Percentiles rank a stretch among this genome's conserved stretches.
Conservation (phyloP, 2,113 vertebrate genomes). For the Tor tambroides region DNA sequence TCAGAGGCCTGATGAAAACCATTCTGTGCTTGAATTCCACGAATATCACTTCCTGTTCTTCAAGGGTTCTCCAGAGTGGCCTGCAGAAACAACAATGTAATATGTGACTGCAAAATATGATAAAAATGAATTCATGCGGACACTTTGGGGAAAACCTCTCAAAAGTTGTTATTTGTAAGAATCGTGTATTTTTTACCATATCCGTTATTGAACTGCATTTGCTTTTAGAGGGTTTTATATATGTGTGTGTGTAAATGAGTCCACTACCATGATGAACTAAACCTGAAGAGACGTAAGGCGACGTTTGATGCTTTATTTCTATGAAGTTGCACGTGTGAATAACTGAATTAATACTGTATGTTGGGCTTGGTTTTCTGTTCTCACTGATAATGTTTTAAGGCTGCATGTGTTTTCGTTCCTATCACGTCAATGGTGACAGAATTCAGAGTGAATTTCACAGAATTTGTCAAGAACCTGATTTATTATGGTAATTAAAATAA, state of each 20-base stretch:
- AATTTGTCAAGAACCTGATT: background rate
- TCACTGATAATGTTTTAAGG: slow-evolving; percentile 38
- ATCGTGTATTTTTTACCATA: slow-evolving; percentile 69
- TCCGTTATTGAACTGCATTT: slow-evolving; percentile 53
- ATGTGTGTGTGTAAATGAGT: slow-evolving; percentile 44
- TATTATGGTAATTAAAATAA: background rate
- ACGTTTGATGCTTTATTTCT: slow-evolving; percentile 19
- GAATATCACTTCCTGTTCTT: slow-evolving; percentile 21
- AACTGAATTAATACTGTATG: slow-evolving; percentile 49
- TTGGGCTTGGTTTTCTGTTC: background rate
- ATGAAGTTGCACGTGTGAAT: slow-evolving; percentile 49
- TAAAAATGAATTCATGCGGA: background rate
- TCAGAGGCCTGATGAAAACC: slow-evolving; percentile 85
- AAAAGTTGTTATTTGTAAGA: slow-evolving; percentile 58
- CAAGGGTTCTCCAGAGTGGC: background rate
- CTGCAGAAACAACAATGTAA: slow-evolving; percentile 26
- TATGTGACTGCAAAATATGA: slow-evolving; percentile 30
- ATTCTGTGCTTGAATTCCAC: background rate
- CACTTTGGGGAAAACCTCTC: slow-evolving; percentile 22
- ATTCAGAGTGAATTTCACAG: background rate
- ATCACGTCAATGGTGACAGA: background rate
- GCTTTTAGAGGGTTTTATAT: slow-evolving; percentile 38
- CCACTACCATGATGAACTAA: slow-evolving; percentile 47
- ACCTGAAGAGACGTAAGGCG: slow-evolving; percentile 1
- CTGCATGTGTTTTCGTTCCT: slow-evolving; percentile 53